A percentile compares a stretch with the other conserved stretches of the same genome.
These are phyloP conservation scores for Pinctada fucata DNA, from an alignment of 2,888 invertebrate genomes.

Conservation along the genomic window DNA sequence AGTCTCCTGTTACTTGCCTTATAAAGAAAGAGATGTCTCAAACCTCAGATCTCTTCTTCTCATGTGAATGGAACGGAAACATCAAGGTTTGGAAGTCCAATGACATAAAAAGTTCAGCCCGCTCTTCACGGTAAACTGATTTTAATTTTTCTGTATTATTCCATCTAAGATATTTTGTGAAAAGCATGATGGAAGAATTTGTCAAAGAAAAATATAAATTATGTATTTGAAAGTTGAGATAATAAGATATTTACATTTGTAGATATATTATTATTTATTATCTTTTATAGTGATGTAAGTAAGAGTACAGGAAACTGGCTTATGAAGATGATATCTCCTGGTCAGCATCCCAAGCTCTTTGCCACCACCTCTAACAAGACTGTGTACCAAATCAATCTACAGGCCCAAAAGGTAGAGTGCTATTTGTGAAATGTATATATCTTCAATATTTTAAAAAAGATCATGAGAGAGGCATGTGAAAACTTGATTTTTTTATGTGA, in stretches of 20 bases:
- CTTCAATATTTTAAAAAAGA: too few species aligned
- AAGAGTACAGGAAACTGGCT: constrained; percentile 1
- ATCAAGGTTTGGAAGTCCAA: constrained; percentile 35
- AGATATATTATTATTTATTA: too few species aligned
- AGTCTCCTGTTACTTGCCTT: constrained; percentile 43
- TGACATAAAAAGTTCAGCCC: background rate
- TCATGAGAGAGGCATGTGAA: too few species aligned
- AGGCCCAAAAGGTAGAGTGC: background rate
- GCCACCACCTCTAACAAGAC: constrained; percentile 13
- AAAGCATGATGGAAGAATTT: too few species aligned
- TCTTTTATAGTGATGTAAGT: too few species aligned
- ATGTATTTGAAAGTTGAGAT: too few species aligned
- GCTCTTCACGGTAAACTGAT: background rate
- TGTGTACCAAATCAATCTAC: constrained; percentile 11
- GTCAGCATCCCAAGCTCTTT: background rate
- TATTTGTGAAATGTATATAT: too few species aligned
- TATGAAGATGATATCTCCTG: constrained; percentile 16
- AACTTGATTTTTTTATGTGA: background rate
- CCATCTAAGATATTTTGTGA: too few species aligned
- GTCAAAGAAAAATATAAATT: too few species aligned
- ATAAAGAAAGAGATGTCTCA: constrained; percentile 28
- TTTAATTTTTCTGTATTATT: too few species aligned
- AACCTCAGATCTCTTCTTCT: constrained; percentile 31
- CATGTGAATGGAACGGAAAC: constrained; percentile 46
- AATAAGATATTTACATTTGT: too few species aligned